Percentiles rank a stretch among this genome's conserved stretches.
phyloP scores from a whole-genome alignment of 2,113 vertebrate genomes.

The Panurus biarmicus region DNA sequence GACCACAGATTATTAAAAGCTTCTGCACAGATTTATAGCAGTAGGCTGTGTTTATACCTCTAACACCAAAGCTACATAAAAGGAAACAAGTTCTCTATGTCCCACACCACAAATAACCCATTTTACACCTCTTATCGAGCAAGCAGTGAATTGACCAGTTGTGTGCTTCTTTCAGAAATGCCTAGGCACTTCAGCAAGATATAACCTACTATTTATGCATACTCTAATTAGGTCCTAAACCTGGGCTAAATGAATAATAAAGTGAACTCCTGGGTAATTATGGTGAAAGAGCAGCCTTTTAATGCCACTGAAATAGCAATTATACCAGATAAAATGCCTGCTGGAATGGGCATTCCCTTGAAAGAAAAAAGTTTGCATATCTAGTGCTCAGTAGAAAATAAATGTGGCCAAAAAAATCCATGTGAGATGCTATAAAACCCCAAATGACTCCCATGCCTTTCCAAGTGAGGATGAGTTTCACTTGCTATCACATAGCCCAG shows the following conservation, averaged over 20 bases:
- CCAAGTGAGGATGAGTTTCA: background rate
- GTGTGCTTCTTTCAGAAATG: background rate
- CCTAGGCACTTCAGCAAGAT: background rate
- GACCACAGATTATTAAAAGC: fast-evolving
- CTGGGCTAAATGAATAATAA: background rate
- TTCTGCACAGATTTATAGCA: background rate
- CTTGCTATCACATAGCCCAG: background rate
- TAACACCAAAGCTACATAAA: background rate
- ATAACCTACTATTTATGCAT: background rate
- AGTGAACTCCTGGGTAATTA: background rate
- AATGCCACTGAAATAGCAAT: background rate
- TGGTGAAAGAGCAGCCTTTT: background rate
- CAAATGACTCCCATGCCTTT: background rate
- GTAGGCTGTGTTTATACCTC: background rate
- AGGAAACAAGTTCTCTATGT: background rate
- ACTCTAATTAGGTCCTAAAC: background rate
- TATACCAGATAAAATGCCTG: background rate
- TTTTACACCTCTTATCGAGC: background rate
- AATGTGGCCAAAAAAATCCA: background rate
- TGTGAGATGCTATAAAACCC: background rate
- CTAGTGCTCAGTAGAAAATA: background rate
- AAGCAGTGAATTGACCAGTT: background rate
- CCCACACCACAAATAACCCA: background rate
- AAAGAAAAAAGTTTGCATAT: background rate
- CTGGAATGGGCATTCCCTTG: background rate